These are phyloP conservation scores for Amphipyra tragopoginis DNA, from an alignment of 2,888 invertebrate species.

Conservation along the genomic window DNA sequence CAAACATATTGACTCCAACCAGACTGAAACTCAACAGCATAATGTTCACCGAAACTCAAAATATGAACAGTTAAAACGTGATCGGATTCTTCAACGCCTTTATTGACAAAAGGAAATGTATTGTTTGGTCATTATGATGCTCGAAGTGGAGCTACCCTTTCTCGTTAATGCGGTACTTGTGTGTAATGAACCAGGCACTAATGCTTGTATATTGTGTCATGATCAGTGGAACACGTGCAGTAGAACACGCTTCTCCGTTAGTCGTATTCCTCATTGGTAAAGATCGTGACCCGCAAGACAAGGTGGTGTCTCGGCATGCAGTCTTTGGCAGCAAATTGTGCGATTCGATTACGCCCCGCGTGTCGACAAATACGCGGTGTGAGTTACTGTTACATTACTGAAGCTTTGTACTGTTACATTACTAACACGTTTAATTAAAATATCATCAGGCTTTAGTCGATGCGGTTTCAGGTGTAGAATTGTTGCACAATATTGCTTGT, in stretches of 20 bases:
- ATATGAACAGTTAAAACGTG: constrained; percentile 41
- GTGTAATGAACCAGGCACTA: constrained; percentile 14
- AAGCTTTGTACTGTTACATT: constrained; percentile 20
- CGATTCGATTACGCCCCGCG: constrained; percentile 15
- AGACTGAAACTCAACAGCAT: constrained; percentile 13
- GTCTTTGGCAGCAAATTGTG: constrained; percentile 18
- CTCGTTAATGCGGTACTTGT: constrained; percentile 16
- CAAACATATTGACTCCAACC: constrained; percentile 25
- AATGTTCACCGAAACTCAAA: constrained; percentile 31
- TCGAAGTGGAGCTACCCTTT: constrained; percentile 12
- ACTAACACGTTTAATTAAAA: constrained; percentile 39
- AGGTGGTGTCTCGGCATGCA: constrained; percentile 14
- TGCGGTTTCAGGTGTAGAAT: constrained; percentile 17
- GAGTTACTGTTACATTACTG: constrained; percentile 19
- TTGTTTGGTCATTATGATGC: constrained; percentile 16
- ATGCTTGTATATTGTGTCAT: constrained; percentile 13
- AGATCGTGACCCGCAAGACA: constrained; percentile 40
- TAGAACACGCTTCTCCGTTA: constrained; percentile 11
- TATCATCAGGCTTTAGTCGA: constrained; percentile 27
- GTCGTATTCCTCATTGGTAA: constrained; percentile 6
- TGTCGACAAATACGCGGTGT: constrained; percentile 7
- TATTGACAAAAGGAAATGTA: constrained; percentile 21
- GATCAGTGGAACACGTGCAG: constrained; percentile 17
- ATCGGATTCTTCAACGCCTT: constrained; percentile 25
- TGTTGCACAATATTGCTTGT: background rate